phyloP scores from a whole-genome alignment of 2,797 vertebrate genomes.

The Neosilurus hyrtlii region DNA sequence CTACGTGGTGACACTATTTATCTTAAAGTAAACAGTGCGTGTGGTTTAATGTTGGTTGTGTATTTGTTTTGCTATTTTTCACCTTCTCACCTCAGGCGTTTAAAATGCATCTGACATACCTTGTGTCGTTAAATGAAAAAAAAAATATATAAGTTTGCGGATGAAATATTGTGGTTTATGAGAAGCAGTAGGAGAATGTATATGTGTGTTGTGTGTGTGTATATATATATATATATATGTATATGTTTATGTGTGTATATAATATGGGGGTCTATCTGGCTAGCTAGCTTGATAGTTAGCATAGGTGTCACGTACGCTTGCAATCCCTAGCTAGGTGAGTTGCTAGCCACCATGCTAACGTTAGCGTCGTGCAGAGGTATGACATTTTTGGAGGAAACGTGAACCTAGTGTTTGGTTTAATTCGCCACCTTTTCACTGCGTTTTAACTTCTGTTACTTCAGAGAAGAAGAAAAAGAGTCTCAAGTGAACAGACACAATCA shows the following conservation, averaged over 20 bases:
- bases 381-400: neutral
- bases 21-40: neutral
- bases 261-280: neutral
- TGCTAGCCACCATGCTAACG: conserved; percentile 38
- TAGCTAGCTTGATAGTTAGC: conserved; percentile 5
- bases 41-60: neutral
- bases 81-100: neutral
- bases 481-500: neutral
- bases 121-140: neutral
- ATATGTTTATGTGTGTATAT: no score
- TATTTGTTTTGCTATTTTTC: neutral
- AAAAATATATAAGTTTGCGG: neutral
- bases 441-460: neutral
- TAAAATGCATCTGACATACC: neutral
- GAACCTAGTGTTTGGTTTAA: neutral
- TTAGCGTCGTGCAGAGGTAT: neutral
- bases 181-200: neutral
- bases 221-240: neutral
- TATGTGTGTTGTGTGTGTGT: no score
- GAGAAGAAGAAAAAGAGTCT: neutral
- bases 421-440: neutral
- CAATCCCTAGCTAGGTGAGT: conserved; percentile 29
- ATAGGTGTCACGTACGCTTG: conserved; percentile 29
- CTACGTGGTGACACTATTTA: conserved; percentile 51
- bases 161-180: no score